Evolutionary conservation across 2,888 invertebrate species (phyloP), one percentile per base, ranked within the genome.

Genomic region (Pemphredon lugubris): DNA sequence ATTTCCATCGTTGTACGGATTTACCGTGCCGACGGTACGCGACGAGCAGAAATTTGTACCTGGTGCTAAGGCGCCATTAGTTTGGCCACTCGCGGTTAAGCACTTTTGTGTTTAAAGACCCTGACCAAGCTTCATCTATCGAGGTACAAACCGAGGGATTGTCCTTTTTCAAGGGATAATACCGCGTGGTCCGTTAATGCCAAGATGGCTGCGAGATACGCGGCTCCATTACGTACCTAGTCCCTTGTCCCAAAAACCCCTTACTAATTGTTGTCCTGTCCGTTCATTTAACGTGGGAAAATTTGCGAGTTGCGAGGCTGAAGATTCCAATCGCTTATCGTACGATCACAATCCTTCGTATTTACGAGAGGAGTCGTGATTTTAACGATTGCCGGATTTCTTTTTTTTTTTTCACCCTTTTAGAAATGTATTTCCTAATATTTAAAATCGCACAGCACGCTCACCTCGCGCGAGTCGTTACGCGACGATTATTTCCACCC

Each of bases 121-220:
- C 45, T 7, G 34, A 63, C 69, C 61, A 18, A 57, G 37, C 54
- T 64, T 42, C 50, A 45, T 32, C 42, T 47, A 11, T 30, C 26
- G 50, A 11, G 54, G 68, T 30, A 55, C 42, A 67, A 72, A 59
- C 47, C 68, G 18, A 45, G 54, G 68, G 73, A 73, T 72, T 76
- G 76, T 67, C 69, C 73, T 74, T 76, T 77, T 64, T 44, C 74
- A 39, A 70, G 61, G 80, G 78, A 81, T 84, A 82, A 83, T 83
- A 66, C 77, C 63, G 53, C 69, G 75, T 78, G 71, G 81, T 61
- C 75, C 72, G 80, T 75, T 83, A 84, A 77, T 81, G 73, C 79
- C 77, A 71, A 83, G 80, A 84, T 79, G 75, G 73, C 73, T 57
- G 64, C 58, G 59, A 63, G 81, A 82, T 82, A 82, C 72, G 67